Evolutionary conservation across 2,888 invertebrate species (phyloP).

Genomic region (Charanyca ferruginea): DNA sequence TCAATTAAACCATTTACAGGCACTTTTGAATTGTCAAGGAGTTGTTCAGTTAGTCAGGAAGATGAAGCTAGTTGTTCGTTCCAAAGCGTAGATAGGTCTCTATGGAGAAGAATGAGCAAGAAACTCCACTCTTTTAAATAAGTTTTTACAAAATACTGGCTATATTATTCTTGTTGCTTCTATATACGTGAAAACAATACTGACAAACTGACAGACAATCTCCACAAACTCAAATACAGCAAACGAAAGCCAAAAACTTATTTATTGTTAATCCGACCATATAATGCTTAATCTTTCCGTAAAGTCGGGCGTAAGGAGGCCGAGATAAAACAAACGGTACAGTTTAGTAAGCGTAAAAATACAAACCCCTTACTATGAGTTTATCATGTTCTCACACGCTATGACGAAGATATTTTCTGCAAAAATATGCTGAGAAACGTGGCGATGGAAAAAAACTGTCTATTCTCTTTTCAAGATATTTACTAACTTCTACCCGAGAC

Average conservation of each 20-base stretch:
- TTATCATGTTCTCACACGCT: slow-evolving; percentile 13
- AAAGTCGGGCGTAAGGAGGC: slow-evolving; percentile 55
- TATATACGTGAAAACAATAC: too few relatives aligned
- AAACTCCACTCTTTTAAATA: too few relatives aligned
- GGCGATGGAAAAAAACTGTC: not conserved
- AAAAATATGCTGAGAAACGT: not conserved
- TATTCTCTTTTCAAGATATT: too few relatives aligned
- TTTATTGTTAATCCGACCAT: slow-evolving; percentile 61
- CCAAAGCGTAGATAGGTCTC: too few relatives aligned
- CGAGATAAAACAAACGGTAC: slow-evolving; percentile 58
- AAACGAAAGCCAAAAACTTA: slow-evolving; percentile 50
- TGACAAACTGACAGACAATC: not conserved
- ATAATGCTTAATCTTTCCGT: slow-evolving; percentile 61
- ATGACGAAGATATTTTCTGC: not conserved
- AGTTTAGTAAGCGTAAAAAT: slow-evolving; percentile 61
- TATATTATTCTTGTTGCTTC: too few relatives aligned
- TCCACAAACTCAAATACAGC: slow-evolving; percentile 19
- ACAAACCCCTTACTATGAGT: slow-evolving; percentile 31
- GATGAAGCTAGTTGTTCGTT: too few relatives aligned
- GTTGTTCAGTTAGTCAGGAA: too few relatives aligned
- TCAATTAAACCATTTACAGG: too few relatives aligned
- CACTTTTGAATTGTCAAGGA: too few relatives aligned
- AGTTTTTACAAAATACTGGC: too few relatives aligned
- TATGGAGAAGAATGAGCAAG: too few relatives aligned
- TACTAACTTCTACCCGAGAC: too few relatives aligned